phyloP scores from a whole-genome alignment of 2,797 vertebrate species.

The Epinephelus malabaricus region DNA sequence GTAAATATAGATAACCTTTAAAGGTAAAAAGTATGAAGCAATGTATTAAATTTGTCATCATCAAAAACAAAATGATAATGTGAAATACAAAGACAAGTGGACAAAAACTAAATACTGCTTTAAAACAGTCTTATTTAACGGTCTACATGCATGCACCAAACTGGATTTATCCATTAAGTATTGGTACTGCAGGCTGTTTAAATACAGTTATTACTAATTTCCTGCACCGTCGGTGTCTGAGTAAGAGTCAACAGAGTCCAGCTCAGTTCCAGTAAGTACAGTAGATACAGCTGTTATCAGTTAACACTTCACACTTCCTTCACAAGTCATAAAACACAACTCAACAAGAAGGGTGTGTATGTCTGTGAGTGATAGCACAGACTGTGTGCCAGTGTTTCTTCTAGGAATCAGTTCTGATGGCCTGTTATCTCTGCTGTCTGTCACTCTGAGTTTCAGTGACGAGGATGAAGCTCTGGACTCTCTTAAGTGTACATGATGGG shows the following conservation, averaged over 20 bases:
- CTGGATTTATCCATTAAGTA: no score
- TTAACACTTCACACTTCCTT: conserved; percentile 53
- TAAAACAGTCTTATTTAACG: no score
- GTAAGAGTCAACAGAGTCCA: conserved; percentile 24
- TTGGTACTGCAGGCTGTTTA: neutral
- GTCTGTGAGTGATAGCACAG: conserved; percentile 25
- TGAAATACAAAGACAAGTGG: no score
- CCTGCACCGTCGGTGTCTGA: conserved; percentile 4
- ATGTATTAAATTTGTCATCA: no score
- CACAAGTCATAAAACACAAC: conserved; percentile 54
- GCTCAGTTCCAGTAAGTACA: conserved; percentile 26
- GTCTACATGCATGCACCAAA: no score
- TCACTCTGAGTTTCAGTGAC: conserved; percentile 35
- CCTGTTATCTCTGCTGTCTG: conserved; percentile 56
- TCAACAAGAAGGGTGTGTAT: conserved; percentile 40
- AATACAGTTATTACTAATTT: conserved; percentile 10
- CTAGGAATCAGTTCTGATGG: conserved; percentile 23
- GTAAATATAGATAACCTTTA: no score
- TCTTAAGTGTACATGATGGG: conserved; percentile 50
- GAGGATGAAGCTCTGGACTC: conserved; percentile 54
- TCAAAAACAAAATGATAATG: no score
- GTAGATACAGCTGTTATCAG: conserved; percentile 59
- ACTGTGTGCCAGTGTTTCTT: conserved; percentile 22
- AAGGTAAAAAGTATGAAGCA: no score
- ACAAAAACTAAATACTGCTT: no score